These are phyloP conservation scores for Tribolium freemani DNA, from an alignment of 2,888 invertebrate genomes.

Conservation along the genomic window DNA sequence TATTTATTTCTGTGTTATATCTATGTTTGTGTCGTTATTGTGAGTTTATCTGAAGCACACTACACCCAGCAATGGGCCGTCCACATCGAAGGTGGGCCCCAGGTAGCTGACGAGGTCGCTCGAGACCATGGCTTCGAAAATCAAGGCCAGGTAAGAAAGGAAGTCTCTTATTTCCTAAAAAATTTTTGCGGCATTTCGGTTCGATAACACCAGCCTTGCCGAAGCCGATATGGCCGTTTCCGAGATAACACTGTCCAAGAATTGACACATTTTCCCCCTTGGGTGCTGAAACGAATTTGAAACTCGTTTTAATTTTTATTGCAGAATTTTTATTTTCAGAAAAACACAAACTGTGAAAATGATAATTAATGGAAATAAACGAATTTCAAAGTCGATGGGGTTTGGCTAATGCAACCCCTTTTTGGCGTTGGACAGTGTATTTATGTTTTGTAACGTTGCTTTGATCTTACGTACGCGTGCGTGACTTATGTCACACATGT, in stretches of 20 bases:
- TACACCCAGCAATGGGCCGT: conserved; percentile 91
- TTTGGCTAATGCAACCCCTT: no score
- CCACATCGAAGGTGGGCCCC: conserved; percentile 78
- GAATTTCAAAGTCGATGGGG: no score
- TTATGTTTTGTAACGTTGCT: conserved; percentile 1
- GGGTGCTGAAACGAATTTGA: no score
- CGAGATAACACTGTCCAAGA: no score
- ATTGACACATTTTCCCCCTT: no score
- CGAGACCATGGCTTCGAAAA: conserved; percentile 86
- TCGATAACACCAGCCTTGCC: conserved; percentile 42
- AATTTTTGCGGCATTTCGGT: conserved; percentile 41
- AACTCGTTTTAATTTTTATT: no score
- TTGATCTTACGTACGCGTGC: conserved; percentile 23
- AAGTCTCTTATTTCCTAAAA: conserved; percentile 26
- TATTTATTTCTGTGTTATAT: conserved; percentile 55
- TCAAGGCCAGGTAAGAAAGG: conserved; percentile 82
- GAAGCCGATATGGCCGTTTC: conserved; percentile 33
- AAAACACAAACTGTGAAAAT: no score
- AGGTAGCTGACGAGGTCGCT: conserved; percentile 82
- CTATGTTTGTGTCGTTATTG: conserved; percentile 54
- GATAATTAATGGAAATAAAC: no score
- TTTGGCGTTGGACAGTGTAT: neutral
- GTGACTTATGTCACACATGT: conserved; percentile 33
- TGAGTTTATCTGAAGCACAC: conserved; percentile 65
- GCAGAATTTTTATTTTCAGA: no score